A percentile compares a stretch with the other conserved stretches of the same genome.
Conservation (phyloP, 2,888 invertebrate genomes). For the Drosophila histrio region DNA sequence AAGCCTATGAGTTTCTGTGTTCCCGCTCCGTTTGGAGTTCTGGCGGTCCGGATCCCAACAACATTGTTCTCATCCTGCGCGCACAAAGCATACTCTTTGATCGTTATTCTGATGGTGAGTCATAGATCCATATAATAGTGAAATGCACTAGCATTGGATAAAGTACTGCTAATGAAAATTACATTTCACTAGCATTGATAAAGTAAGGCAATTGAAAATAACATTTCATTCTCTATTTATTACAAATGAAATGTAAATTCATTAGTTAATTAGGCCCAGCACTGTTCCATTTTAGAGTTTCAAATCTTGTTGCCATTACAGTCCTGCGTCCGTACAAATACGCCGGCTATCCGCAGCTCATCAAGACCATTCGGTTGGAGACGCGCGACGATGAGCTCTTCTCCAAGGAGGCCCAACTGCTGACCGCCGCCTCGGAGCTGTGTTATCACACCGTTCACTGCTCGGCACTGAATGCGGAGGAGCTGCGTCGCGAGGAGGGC, state of each 20-base stretch:
- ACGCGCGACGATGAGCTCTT: slow-evolving; percentile 97
- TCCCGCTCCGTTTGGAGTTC: slow-evolving; percentile 94
- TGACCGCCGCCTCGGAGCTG: slow-evolving; percentile 96
- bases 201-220: too few species aligned
- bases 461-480: slow-evolving; percentile 98
- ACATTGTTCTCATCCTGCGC: slow-evolving; percentile 95
- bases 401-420: slow-evolving; percentile 91
- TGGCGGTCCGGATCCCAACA: slow-evolving; percentile 96
- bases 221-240: too few species aligned
- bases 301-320: slow-evolving; percentile 77
- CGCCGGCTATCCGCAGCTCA: slow-evolving; percentile 98
- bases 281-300: background rate
- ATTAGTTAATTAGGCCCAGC: too few species aligned
- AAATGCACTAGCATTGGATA: too few species aligned
- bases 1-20: slow-evolving; percentile 99
- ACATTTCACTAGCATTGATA: too few species aligned
- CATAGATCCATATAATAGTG: background rate
- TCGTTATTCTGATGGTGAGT: slow-evolving; percentile 92
- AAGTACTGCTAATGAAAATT: too few species aligned
- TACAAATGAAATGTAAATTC: too few species aligned
- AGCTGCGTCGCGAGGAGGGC: slow-evolving; percentile 96
- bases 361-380: slow-evolving; percentile 97
- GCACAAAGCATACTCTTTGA: slow-evolving; percentile 98
- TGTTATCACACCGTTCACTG: slow-evolving; percentile 98
- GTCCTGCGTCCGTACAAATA: slow-evolving; percentile 98